These are phyloP conservation scores for Pseudomyrmex pallidus DNA, from an alignment of 1,140 invertebrate genomes.

Conservation along the genomic window DNA sequence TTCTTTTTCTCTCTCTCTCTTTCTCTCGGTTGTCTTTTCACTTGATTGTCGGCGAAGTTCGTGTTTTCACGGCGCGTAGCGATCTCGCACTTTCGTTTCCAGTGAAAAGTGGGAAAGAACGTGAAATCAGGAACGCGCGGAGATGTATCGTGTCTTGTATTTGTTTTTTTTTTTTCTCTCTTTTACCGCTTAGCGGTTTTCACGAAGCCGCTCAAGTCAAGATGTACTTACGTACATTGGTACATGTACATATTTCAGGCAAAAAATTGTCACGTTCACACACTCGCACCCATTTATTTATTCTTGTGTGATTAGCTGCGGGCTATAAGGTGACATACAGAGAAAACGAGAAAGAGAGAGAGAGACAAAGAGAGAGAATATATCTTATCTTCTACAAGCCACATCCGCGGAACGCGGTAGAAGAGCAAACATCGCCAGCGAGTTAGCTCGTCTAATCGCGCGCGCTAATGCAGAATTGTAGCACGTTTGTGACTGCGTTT, in stretches of 20 bases:
- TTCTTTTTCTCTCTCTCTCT: neutral
- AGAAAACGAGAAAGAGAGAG: too few relatives aligned
- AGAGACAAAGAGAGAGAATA: neutral
- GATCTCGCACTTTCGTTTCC: conserved; percentile 33
- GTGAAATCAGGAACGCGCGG: conserved; percentile 44
- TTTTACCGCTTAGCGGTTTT: conserved; percentile 20
- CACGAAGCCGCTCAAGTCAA: conserved; percentile 26
- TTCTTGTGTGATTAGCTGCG: neutral
- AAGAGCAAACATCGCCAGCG: neutral
- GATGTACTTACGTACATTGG: too few relatives aligned
- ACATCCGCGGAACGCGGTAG: neutral
- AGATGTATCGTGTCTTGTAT: neutral
- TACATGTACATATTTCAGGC: too few relatives aligned
- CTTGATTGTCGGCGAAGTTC: neutral
- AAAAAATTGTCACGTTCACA: too few relatives aligned
- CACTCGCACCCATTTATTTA: neutral
- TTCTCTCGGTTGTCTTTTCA: neutral
- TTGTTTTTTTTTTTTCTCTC: neutral
- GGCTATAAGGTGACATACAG: neutral
- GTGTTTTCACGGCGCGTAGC: conserved; percentile 18
- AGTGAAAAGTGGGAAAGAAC: neutral
- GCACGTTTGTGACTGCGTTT: too few relatives aligned
- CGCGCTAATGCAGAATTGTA: too few relatives aligned
- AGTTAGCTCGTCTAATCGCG: neutral
- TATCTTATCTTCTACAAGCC: neutral